Conservation (phyloP, 2,888 invertebrate genomes). For the Tortricodes alternella region DNA sequence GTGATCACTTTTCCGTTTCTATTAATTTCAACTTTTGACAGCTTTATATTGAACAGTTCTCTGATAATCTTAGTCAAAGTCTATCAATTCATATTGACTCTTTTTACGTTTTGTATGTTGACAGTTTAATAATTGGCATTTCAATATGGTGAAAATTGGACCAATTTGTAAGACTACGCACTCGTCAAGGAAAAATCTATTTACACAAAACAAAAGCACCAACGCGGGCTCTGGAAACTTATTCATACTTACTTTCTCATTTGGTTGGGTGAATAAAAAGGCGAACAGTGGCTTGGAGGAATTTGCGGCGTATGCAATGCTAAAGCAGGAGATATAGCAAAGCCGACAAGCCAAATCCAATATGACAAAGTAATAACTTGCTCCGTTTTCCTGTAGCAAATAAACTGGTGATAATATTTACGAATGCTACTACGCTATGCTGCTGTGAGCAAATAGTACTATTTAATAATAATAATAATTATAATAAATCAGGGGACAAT, state of each 20-base stretch:
- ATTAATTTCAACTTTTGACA: not conserved
- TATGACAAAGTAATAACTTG: not conserved
- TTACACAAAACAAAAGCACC: too few species aligned
- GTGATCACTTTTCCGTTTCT: not conserved
- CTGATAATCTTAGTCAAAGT: too few species aligned
- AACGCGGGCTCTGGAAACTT: not conserved
- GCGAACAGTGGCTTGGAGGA: slow-evolving; percentile 1
- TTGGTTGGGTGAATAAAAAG: slow-evolving; percentile 1
- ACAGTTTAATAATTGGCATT: too few species aligned
- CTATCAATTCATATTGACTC: too few species aligned
- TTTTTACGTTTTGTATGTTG: too few species aligned
- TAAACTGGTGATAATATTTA: not conserved
- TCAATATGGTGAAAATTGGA: too few species aligned
- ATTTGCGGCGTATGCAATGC: not conserved
- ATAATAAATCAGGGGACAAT: too few species aligned
- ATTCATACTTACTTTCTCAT: not conserved
- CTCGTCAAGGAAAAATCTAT: too few species aligned
- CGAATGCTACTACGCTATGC: not conserved
- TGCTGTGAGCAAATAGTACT: not conserved
- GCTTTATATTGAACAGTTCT: too few species aligned
- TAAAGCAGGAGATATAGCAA: not conserved
- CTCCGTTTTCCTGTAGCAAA: not conserved
- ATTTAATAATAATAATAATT: too few species aligned
- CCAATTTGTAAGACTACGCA: too few species aligned
- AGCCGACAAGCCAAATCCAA: slow-evolving; percentile 13